Evolutionary conservation across 2,888 invertebrate genomes (phyloP).

Genomic region (Blastobasis adustella): DNA sequence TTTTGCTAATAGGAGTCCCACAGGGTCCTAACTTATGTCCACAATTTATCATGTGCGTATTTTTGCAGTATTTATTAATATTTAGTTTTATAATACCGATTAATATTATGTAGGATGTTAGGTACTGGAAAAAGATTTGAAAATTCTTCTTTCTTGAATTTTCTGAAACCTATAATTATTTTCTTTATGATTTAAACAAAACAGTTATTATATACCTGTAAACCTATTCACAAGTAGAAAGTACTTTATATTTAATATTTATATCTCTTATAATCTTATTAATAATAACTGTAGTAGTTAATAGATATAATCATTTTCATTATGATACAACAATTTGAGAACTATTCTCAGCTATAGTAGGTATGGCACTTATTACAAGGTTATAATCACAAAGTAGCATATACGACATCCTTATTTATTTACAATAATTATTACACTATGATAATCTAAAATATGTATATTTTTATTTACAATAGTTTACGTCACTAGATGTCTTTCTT

Average conservation of each 20-base stretch:
- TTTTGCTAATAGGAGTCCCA: too few relatives aligned
- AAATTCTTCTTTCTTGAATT: too few relatives aligned
- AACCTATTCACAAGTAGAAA: too few relatives aligned
- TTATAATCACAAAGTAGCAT: constrained; percentile 1
- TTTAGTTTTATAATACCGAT: not conserved
- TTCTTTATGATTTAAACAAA: too few relatives aligned
- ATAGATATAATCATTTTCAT: too few relatives aligned
- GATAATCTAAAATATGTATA: constrained; percentile 5
- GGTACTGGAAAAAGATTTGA: too few relatives aligned
- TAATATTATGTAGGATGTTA: not conserved
- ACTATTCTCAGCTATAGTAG: not conserved
- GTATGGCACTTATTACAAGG: constrained; percentile 3
- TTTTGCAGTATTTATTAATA: not conserved
- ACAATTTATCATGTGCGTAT: too few relatives aligned
- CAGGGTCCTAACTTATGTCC: too few relatives aligned
- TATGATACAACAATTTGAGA: too few relatives aligned
- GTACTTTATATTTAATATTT: not conserved
- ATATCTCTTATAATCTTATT: not conserved
- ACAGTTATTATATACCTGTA: too few relatives aligned
- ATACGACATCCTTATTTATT: not conserved
- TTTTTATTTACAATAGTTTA: constrained; percentile 34
- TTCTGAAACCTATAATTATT: too few relatives aligned
- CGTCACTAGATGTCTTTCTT: constrained; percentile 45
- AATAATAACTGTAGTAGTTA: not conserved
- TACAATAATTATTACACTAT: not conserved